These are phyloP conservation scores for Cyclargus thomasi DNA, from an alignment of 1,140 invertebrate species.

Conservation along the genomic window DNA sequence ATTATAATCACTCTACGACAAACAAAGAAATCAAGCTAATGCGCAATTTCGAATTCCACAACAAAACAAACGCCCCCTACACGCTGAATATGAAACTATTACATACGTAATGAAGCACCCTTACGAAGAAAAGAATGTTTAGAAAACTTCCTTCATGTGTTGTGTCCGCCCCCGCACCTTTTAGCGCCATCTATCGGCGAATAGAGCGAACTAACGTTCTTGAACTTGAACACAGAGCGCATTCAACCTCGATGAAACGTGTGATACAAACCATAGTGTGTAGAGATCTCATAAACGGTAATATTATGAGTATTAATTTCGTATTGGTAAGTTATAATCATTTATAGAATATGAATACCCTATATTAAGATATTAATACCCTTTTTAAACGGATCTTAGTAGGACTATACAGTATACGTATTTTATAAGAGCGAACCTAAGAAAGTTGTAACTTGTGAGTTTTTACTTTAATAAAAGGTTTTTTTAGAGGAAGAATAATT, in stretches of 20 bases:
- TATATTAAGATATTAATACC: no score
- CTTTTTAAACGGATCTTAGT: no score
- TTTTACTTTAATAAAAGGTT: no score
- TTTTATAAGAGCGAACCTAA: no score
- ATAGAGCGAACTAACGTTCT: constrained; percentile 37
- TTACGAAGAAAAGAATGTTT: constrained; percentile 40
- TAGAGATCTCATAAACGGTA: no score
- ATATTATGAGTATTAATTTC: no score
- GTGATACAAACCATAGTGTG: neutral
- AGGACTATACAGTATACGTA: no score
- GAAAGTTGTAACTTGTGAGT: no score
- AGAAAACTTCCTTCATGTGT: constrained; percentile 43
- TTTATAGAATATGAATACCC: no score
- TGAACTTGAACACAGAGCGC: neutral
- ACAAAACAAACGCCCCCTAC: constrained; percentile 56
- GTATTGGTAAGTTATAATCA: no score
- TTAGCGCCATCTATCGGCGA: constrained; percentile 57
- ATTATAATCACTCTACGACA: no score
- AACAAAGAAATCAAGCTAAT: neutral
- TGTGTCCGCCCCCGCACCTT: constrained; percentile 27
- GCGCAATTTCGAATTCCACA: neutral
- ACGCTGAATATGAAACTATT: constrained; percentile 52
- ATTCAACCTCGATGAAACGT: neutral
- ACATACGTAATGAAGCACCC: constrained; percentile 44
- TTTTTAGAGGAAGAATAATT: no score